phyloP scores from a whole-genome alignment of 2,113 vertebrate genomes.

The Zapornia atra region DNA sequence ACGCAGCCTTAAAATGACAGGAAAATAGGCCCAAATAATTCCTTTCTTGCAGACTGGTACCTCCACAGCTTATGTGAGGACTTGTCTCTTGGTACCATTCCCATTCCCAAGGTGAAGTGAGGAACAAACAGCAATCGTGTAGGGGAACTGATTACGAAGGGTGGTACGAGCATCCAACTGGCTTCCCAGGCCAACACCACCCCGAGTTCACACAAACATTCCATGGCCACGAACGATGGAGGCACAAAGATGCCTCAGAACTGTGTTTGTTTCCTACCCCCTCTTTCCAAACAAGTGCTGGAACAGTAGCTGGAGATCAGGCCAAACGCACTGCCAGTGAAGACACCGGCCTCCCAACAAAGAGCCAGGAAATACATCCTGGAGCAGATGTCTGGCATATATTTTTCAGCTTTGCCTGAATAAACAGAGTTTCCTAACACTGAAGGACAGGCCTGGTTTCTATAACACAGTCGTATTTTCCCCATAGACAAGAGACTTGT shows the following conservation, averaged over 20 bases:
- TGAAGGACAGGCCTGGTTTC: neutral
- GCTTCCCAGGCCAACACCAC: neutral
- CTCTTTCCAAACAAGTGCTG: neutral
- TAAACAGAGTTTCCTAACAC: neutral
- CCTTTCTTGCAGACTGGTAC: neutral
- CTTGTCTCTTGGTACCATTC: neutral
- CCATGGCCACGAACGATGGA: neutral
- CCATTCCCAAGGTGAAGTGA: neutral
- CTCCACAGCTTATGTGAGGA: neutral
- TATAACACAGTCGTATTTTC: neutral
- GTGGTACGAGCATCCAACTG: fast-evolving
- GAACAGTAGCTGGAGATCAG: neutral
- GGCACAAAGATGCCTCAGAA: neutral
- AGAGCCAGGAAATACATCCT: neutral
- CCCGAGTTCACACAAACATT: fast-evolving
- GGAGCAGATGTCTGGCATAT: neutral
- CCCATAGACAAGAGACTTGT: neutral
- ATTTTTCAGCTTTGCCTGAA: neutral
- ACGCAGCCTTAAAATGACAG: neutral
- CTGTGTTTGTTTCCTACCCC: neutral
- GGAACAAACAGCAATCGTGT: neutral
- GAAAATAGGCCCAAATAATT: neutral
- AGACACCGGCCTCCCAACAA: neutral
- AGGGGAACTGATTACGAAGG: neutral
- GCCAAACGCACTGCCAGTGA: neutral